Percentiles rank a stretch among this genome's conserved stretches.
phyloP scores from a whole-genome alignment of 37 sponge, comb jelly and placozoan genomes.

The Halichondria panicea region DNA sequence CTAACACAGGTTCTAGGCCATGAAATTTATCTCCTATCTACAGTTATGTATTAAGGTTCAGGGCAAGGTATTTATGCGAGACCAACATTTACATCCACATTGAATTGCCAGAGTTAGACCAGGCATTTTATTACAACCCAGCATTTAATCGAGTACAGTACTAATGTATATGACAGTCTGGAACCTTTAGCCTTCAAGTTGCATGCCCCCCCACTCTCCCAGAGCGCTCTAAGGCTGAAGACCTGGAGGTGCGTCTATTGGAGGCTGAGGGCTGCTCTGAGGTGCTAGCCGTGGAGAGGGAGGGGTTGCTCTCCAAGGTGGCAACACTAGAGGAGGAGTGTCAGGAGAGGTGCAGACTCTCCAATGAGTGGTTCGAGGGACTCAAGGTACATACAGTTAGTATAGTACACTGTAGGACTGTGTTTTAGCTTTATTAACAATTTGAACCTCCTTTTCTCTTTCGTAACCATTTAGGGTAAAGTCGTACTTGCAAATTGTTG shows the following conservation, averaged over 20 bases:
- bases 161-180: too few species aligned
- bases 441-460: too few species aligned
- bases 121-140: too few species aligned
- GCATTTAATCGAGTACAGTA: too few species aligned
- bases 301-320: conserved; percentile 21
- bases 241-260: conserved; percentile 21
- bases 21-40: neutral
- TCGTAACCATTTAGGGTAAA: too few species aligned
- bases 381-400: conserved; percentile 11
- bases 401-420: neutral
- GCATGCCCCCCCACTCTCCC: neutral
- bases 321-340: conserved; percentile 41
- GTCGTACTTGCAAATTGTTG: too few species aligned
- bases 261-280: conserved; percentile 16
- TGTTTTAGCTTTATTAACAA: too few species aligned
- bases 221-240: conserved; percentile 26
- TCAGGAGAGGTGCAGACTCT: conserved; percentile 14
- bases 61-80: neutral
- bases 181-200: neutral
- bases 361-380: conserved; percentile 44
- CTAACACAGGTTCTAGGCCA: neutral
- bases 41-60: neutral
- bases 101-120: too few species aligned
- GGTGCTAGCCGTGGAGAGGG: conserved; percentile 17
- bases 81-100: too few species aligned